These are phyloP conservation scores for Drosophila rellima DNA, from an alignment of 2,888 invertebrate genomes.

Conservation along the genomic window DNA sequence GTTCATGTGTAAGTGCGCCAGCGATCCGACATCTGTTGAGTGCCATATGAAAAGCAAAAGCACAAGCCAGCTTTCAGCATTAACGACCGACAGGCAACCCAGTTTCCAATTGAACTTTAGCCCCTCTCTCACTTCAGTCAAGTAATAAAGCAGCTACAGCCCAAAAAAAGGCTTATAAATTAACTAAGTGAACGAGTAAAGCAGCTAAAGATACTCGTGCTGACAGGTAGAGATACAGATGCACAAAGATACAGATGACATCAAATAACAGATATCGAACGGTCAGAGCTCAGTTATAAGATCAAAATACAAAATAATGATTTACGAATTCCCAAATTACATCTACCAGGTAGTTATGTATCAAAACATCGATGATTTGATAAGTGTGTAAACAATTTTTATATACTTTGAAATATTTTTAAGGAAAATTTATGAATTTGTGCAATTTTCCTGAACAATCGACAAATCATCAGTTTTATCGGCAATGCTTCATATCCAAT, in stretches of 20 bases:
- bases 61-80: constrained; percentile 31
- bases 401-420: no score
- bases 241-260: background rate
- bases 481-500: no score
- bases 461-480: no score
- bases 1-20: constrained; percentile 39
- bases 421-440: no score
- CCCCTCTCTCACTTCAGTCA: constrained; percentile 5
- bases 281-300: background rate
- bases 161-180: constrained; percentile 29
- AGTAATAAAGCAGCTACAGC: constrained; percentile 27
- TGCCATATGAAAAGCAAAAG: constrained; percentile 39
- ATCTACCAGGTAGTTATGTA: no score
- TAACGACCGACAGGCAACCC: constrained; percentile 28
- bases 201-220: constrained; percentile 3
- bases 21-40: constrained; percentile 63
- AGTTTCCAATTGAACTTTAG: constrained; percentile 57
- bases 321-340: no score
- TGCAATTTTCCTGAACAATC: no score
- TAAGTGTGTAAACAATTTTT: no score
- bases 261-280: background rate
- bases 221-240: background rate
- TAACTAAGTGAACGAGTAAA: constrained; percentile 21
- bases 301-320: background rate
- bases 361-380: no score